Evolutionary conservation across 2,797 vertebrate species (phyloP), one percentile per base, ranked within the genome.

Genomic region (Melanotaenia boesemani): DNA sequence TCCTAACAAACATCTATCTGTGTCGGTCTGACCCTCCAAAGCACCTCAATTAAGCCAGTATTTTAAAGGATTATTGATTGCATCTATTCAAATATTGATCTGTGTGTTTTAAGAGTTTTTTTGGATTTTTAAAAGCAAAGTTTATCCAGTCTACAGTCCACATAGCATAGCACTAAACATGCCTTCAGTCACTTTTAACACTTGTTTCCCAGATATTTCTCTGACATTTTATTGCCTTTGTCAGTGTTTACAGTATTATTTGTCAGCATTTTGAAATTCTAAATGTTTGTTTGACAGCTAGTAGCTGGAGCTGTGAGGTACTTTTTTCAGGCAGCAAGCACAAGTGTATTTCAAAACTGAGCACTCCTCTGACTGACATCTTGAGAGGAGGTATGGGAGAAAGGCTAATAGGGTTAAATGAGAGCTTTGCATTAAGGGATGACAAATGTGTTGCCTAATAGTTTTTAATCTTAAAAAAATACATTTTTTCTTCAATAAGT

Each of bases 391-490:
- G 76, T 76, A 82, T 62, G 74, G 79, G 82, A 86, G 75, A 91
- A 85, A 89, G 88, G 89, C 83, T 94, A 94, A 93, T 93, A 91
- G 86, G 77, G 66, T 82, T 87, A 82, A 92, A 92, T 89, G 69
- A 77, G 88, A 88, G 80, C 89, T 91, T 91, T 91, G 84, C 86
- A 91, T 92, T 7, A 34, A 34, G 84, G 63, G 81, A 92, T 86
- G 86, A 79, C 84, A 89, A 89, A 91, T 86, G 89, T 91, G 84
- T 80, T 74, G 64, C 84, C 75, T 89, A 86, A 92, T 93, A 70
- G 32, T 34, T 34, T 34, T 34, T 34, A 34, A 34, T 34, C 32
- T 34, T 7, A 9, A 54, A 24, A 30, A 24, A 18, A 5, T 28
- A 15, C 22, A 12, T 52, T 22, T 13, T 36, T 56, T 16, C 18